Evolutionary conservation across 1,140 invertebrate genomes (phyloP), one percentile per base, ranked within the genome.

Genomic region (Leptonema lineaticorne): DNA sequence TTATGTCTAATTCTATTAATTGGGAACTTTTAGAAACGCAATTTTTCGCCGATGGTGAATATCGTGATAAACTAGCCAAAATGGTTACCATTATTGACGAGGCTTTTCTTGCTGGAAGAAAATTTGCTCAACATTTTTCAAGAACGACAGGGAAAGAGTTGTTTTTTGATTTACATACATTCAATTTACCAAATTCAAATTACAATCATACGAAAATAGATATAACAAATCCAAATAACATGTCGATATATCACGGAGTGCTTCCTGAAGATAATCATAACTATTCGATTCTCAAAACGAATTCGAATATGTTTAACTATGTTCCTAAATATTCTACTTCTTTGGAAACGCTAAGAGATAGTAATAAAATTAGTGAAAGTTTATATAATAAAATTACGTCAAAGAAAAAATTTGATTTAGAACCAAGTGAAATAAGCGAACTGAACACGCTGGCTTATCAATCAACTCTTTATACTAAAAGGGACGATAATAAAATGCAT

Each of bases 1-100:
- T 97, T 8, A 92, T 98, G 89, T 94, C 94, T 76, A 89, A 90
- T 71, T 94, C 95, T 3, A 95, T 99, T 72, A 91, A 96, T 76
- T 99, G 97, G 96, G 86, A 92, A 68, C 83, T 94, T 69, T 79
- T 99, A 63, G 90, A 97, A 82, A 85, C 88, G 22, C 94, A 98
- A 79, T 97, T 95, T 81, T 88, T 90, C 75, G 88, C 89, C n/a
- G 89, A 97, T 80, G 85, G 89, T 63, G 81, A 85, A 22, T 96
- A 92, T 75, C 85, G 90, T 74, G 88, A 94, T 74, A 91, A 94
- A 76, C 82, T 97, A 0, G 87, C 88, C 1, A 94, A 95, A 81
- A 90, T 94, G 87, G 85, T 90, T 1, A 88, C 86, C 67, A 83
- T 87, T 50, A 80, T 89, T 18, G 86, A 89, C 75, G 89, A 90